Conservation (phyloP, 2,888 invertebrate genomes). For the Pollenia griseotomentosa region DNA sequence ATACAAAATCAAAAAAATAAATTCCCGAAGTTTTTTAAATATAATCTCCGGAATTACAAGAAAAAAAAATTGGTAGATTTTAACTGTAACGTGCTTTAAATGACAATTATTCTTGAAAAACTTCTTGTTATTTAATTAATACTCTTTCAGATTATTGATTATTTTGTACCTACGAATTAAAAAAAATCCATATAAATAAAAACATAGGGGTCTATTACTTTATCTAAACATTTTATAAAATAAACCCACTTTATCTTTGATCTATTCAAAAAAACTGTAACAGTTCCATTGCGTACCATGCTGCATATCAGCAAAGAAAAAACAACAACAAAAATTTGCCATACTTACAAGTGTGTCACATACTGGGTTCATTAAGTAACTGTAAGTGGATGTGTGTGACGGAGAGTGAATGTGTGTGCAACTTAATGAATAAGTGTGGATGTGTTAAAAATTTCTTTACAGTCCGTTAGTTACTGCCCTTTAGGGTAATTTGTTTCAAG, state of each 20-base stretch:
- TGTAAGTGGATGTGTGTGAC: slow-evolving; percentile 1
- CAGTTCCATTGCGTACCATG: slow-evolving; percentile 61
- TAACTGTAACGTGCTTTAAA: too few species aligned
- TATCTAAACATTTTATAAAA: slow-evolving; percentile 50
- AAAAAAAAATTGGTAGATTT: too few species aligned
- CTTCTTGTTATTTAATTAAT: too few species aligned
- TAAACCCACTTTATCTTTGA: slow-evolving; percentile 65
- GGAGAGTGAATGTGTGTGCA: not conserved
- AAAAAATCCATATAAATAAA: slow-evolving; percentile 2
- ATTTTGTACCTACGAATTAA: not conserved
- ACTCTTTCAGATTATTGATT: slow-evolving; percentile 1
- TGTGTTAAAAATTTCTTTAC: slow-evolving; percentile 63
- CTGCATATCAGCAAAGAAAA: not conserved
- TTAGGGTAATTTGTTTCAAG: slow-evolving; percentile 78
- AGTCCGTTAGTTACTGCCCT: slow-evolving; percentile 66
- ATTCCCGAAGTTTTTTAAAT: too few species aligned
- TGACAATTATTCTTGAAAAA: too few species aligned
- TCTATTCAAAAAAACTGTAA: slow-evolving; percentile 41
- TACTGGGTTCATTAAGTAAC: slow-evolving; percentile 46
- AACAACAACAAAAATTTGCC: slow-evolving; percentile 39
- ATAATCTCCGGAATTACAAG: too few species aligned
- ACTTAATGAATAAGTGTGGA: slow-evolving; percentile 41
- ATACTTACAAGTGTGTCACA: slow-evolving; percentile 71
- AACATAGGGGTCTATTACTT: slow-evolving; percentile 47
- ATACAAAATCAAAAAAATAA: too few species aligned